Evolutionary conservation across 2,113 vertebrate species (phyloP).

Genomic region (Lampris megalopsis): DNA sequence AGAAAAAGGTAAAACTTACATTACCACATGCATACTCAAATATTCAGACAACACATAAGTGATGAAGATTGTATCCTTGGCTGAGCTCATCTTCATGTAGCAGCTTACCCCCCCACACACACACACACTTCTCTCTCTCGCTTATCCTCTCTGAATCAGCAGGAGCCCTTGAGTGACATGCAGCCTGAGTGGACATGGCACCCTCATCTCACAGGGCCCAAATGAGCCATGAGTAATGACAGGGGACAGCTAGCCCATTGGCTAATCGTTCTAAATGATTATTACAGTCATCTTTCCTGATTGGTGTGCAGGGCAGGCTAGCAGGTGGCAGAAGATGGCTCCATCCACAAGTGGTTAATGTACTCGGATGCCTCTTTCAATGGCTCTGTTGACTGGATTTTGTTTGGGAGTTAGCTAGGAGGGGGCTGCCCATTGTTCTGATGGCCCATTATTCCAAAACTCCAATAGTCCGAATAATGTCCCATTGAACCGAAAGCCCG

Average conservation of each 20-base stretch:
- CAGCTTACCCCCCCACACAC: neutral
- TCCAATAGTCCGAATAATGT: too few species aligned
- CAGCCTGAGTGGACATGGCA: conserved; percentile 66
- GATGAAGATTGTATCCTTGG: conserved; percentile 10
- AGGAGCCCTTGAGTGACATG: conserved; percentile 56
- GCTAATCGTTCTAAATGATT: conserved; percentile 76
- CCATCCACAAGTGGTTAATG: conserved; percentile 1
- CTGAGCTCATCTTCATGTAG: conserved; percentile 20
- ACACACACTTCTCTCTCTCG: conserved; percentile 23
- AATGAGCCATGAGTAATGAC: conserved; percentile 71
- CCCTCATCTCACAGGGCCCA: conserved; percentile 66
- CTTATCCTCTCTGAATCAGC: neutral
- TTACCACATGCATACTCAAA: neutral
- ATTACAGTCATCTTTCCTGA: conserved; percentile 46
- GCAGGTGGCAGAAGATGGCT: conserved; percentile 46
- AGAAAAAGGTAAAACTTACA: neutral
- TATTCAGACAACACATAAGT: neutral
- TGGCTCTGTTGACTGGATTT: conserved; percentile 54
- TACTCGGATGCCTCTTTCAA: conserved; percentile 33
- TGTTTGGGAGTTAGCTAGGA: neutral
- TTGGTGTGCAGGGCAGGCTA: conserved; percentile 55
- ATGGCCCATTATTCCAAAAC: too few species aligned
- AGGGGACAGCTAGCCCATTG: conserved; percentile 61
- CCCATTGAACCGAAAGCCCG: too few species aligned
- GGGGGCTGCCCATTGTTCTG: too few species aligned